Base-by-base conservation (phyloP, 1,140 invertebrate species). In the Drosophila arizonae region DNA sequence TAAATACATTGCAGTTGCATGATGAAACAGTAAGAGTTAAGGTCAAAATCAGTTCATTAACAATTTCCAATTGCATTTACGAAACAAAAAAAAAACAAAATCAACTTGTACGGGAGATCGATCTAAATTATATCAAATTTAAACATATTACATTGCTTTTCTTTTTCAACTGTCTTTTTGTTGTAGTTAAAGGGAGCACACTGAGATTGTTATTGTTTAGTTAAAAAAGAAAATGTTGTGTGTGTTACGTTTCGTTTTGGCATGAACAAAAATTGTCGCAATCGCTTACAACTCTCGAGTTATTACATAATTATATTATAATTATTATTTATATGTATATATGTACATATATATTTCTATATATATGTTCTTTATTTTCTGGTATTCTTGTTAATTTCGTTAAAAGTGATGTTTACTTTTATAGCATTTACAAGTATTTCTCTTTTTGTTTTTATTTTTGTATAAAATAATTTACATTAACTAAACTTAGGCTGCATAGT, bases 401-500 rank as follows among this genome's bases (percentile, higher is more conserved):
- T 76, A 66, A 61, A 72, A 62, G 77, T 74, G 51, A 65, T 65
- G 64, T 73, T 73, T 79, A 65, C 65, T 84, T 79, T 77, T 77
- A 58, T 52, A 58, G 70, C 63, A 76, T 76, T 82, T 84, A 76
- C 76, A 88, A 67, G 64, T 79, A 80, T 69, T 76, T 68, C 46
- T 48, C 21, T n/a, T 72, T 72, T 26, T 26, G 21, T 50, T 48
- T 24, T 21, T 50, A 17, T 50, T 21, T 72, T 87, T 68, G 79
- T 88, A 87, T 88, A 77, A 87, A 87, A 87, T 88, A 87, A 88
- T 87, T 87, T 88, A 87, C 84, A 87, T 87, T 88, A 88, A 88
- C 84, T 87, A 87, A 87, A 77, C 79, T 39, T 87, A 87, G 62
- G 56, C 69, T 76, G 65, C 57, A 71, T 72, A 43, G 39, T 68